Evolutionary conservation across 2,888 invertebrate genomes (phyloP).

Genomic region (Trachelus iudaicus): DNA sequence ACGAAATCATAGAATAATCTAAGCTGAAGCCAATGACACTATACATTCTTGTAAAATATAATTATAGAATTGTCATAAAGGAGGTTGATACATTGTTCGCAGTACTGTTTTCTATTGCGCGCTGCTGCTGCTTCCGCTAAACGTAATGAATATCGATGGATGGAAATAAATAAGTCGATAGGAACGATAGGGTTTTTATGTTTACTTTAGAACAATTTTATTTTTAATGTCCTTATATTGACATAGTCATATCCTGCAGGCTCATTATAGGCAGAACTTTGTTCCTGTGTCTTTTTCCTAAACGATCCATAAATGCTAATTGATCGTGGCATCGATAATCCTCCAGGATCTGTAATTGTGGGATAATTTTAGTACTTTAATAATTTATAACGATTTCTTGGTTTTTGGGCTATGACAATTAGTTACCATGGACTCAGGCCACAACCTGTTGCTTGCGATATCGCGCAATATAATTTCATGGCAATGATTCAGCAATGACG

Average conservation of each 20-base stretch:
- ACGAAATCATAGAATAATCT: not conserved
- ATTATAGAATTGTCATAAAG: not conserved
- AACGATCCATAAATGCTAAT: conserved; percentile 56
- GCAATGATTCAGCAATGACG: conserved; percentile 53
- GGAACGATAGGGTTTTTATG: not conserved
- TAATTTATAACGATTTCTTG: not conserved
- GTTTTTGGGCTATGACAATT: not conserved
- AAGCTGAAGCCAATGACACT: not conserved
- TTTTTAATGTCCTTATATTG: not conserved
- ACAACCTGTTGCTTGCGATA: conserved; percentile 48
- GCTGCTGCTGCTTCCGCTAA: not conserved
- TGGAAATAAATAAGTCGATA: not conserved
- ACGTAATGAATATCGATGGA: not conserved
- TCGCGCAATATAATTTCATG: conserved; percentile 47
- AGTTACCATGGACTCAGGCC: conserved; percentile 59
- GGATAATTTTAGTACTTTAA: not conserved
- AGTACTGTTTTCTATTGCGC: not conserved
- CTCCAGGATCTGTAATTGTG: conserved; percentile 43
- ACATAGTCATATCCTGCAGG: conserved; percentile 1
- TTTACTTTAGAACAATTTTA: not conserved
- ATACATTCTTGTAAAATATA: not conserved
- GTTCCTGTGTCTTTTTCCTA: conserved; percentile 57
- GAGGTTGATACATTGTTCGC: not conserved
- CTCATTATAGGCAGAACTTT: conserved; percentile 53
- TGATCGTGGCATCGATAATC: conserved; percentile 54